Percentiles rank a stretch among this genome's conserved stretches.
phyloP scores from a whole-genome alignment of 2,113 vertebrate species.

The Dascyllus trimaculatus region DNA sequence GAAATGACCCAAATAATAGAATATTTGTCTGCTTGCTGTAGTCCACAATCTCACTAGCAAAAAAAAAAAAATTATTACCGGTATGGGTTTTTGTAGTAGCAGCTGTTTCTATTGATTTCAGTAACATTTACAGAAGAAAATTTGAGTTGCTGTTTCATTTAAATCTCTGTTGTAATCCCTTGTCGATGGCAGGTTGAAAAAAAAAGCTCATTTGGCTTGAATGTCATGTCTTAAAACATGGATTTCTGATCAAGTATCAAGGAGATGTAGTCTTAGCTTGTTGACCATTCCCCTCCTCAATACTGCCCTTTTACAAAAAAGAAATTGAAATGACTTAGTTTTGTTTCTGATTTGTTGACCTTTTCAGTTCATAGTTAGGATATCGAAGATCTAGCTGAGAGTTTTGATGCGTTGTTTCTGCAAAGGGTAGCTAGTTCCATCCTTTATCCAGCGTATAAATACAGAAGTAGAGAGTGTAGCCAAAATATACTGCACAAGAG shows the following conservation, averaged over 20 bases:
- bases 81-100: conserved; percentile 75
- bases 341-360: conserved; percentile 67
- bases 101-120: conserved; percentile 74
- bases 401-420: conserved; percentile 73
- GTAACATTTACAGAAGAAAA: conserved; percentile 72
- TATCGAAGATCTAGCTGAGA: conserved; percentile 72
- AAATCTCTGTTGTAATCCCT: conserved; percentile 49
- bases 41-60: conserved; percentile 68
- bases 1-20: conserved; percentile 84
- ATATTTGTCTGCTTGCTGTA: conserved; percentile 76
- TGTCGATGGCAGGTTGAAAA: conserved; percentile 61
- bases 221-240: conserved; percentile 79
- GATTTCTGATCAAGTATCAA: conserved; percentile 72
- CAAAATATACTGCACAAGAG: conserved; percentile 65
- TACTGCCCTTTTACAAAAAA: conserved; percentile 66
- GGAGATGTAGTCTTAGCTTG: conserved; percentile 75
- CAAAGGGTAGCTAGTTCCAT: conserved; percentile 71
- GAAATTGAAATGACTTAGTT: conserved; percentile 82
- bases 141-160: conserved; percentile 79
- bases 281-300: conserved; percentile 71
- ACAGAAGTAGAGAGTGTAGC: conserved; percentile 63
- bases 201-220: conserved; percentile 56
- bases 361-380: conserved; percentile 77
- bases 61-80: conserved; percentile 54
- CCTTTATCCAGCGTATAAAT: conserved; percentile 57